A percentile compares a stretch with the other conserved stretches of the same genome.
Conservation (phyloP, 2,888 invertebrate species). For the Andrena haemorrhoa region DNA sequence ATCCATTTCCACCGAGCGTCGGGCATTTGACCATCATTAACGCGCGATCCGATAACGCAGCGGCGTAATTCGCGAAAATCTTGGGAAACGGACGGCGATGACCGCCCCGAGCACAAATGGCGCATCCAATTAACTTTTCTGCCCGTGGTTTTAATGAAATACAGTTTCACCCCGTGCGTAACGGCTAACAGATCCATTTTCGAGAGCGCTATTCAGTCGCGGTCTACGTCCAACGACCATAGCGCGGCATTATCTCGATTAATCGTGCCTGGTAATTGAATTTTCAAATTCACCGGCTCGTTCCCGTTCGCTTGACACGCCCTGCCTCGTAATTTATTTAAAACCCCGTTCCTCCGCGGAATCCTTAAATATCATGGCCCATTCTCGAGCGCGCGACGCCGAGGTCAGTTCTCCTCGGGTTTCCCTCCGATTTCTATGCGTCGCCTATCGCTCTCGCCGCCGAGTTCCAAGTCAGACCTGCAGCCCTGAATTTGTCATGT, state of each 20-base stretch:
- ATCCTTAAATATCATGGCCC: background rate
- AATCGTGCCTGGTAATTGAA: constrained; percentile 45
- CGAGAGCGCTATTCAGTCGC: background rate
- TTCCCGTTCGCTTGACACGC: background rate
- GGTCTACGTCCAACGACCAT: background rate
- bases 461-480: background rate
- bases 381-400: background rate
- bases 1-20: too few relatives aligned
- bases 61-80: background rate
- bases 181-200: constrained; percentile 1
- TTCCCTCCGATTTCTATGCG: background rate
- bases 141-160: background rate
- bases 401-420: background rate
- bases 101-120: background rate
- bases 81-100: background rate
- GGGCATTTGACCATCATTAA: background rate
- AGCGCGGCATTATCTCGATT: constrained; percentile 29
- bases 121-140: constrained; percentile 5
- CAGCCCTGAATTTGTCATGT: background rate
- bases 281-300: constrained; percentile 24
- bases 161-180: constrained; percentile 6
- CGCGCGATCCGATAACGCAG: background rate
- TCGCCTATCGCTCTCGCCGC: background rate
- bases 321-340: constrained; percentile 18
- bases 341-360: background rate